Conservation (phyloP, 2,113 vertebrate species). For the Panthera tigris region DNA sequence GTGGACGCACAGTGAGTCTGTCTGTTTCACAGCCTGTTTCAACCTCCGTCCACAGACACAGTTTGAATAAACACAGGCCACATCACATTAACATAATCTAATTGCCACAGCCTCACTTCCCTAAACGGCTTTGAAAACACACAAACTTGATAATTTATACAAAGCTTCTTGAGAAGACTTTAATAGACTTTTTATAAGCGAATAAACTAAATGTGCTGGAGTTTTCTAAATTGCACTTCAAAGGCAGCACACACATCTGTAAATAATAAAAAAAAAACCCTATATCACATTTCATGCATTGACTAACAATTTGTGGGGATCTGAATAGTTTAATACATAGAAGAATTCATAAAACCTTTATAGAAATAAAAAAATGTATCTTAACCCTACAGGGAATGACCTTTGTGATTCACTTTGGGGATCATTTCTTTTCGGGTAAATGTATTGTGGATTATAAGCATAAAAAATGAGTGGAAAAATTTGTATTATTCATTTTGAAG, state of each 20-base stretch:
- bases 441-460: conserved; percentile 74
- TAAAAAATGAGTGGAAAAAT: conserved; percentile 77
- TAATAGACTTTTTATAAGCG: conserved; percentile 34
- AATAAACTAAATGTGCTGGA: neutral
- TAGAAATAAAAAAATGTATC: conserved; percentile 69
- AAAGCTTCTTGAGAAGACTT: conserved; percentile 63
- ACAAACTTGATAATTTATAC: conserved; percentile 70
- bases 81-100: conserved; percentile 78
- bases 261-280: conserved; percentile 55
- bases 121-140: conserved; percentile 63
- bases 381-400: conserved; percentile 71
- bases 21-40: conserved; percentile 47
- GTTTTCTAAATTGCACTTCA: conserved; percentile 70
- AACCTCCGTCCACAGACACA: conserved; percentile 66
- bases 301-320: conserved; percentile 58
- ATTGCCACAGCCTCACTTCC: conserved; percentile 74
- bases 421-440: conserved; percentile 78
- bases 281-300: conserved; percentile 54
- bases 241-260: conserved; percentile 55
- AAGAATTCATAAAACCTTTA: conserved; percentile 60
- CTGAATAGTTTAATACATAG: conserved; percentile 52
- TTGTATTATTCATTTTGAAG: conserved; percentile 79
- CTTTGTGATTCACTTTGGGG: conserved; percentile 80
- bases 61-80: conserved; percentile 70
- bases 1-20: accelerated